These are phyloP conservation scores for Watsonalla cultraria DNA, from an alignment of 2,888 invertebrate genomes.

Conservation along the genomic window DNA sequence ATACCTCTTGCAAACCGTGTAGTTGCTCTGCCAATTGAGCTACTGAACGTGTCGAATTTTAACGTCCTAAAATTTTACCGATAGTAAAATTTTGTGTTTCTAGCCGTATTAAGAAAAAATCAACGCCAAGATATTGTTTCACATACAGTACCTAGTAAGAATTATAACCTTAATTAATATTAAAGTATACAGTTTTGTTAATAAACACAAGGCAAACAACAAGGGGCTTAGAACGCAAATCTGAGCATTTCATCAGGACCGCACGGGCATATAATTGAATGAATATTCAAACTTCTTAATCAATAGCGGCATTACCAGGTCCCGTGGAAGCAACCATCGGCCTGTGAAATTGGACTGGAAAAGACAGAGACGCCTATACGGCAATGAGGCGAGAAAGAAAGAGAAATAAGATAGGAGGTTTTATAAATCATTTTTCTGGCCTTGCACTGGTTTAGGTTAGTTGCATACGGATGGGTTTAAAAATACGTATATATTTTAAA, in stretches of 20 bases:
- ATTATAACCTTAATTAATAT: too few relatives aligned
- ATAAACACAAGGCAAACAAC: conserved; percentile 14
- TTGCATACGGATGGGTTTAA: conserved; percentile 24
- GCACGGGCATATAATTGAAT: conserved; percentile 70
- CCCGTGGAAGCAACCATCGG: conserved; percentile 64
- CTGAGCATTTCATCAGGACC: conserved; percentile 55
- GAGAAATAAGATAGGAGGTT: conserved; percentile 46
- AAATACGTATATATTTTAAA: background rate
- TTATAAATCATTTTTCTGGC: conserved; percentile 76
- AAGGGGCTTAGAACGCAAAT: conserved; percentile 37
- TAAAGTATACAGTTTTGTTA: too few relatives aligned
- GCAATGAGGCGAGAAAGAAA: conserved; percentile 22
- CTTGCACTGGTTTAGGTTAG: conserved; percentile 53
- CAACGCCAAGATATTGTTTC: too few relatives aligned
- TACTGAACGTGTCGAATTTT: too few relatives aligned
- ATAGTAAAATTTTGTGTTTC: too few relatives aligned
- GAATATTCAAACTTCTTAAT: conserved; percentile 77
- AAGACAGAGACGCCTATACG: conserved; percentile 41
- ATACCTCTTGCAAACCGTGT: too few relatives aligned
- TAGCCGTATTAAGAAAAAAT: too few relatives aligned
- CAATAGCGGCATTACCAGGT: conserved; percentile 72
- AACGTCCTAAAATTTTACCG: too few relatives aligned
- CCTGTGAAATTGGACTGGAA: conserved; percentile 75
- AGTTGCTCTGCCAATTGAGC: too few relatives aligned
- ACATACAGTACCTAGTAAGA: too few relatives aligned